Evolutionary conservation across 2,797 vertebrate genomes (phyloP).

Genomic region (Fratercula arctica): DNA sequence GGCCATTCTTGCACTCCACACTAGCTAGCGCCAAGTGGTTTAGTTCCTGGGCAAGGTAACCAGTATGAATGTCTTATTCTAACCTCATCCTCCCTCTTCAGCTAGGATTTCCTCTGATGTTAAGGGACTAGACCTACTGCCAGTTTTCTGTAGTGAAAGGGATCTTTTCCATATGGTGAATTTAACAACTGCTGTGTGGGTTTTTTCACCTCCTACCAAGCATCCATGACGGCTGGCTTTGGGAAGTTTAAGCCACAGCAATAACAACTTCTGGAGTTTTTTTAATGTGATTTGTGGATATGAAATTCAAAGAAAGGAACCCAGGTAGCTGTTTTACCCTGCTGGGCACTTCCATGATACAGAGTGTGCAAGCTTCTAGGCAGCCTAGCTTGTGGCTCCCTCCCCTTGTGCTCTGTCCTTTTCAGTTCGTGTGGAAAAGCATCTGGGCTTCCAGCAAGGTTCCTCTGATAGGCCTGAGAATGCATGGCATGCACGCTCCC

Average conservation of each 20-base stretch:
- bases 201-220: constrained; percentile 63
- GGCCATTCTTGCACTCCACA: background rate
- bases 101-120: constrained; percentile 52
- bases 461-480: background rate
- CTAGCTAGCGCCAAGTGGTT: background rate
- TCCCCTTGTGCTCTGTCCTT: background rate
- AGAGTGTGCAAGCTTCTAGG: background rate
- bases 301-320: background rate
- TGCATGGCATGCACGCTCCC: rapidly evolving
- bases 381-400: background rate
- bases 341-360: background rate
- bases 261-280: constrained; percentile 53
- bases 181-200: constrained; percentile 66
- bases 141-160: constrained; percentile 59
- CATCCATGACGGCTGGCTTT: constrained; percentile 25
- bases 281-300: background rate
- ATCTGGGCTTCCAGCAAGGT: background rate
- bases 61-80: background rate
- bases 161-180: constrained; percentile 66
- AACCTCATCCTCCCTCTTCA: background rate
- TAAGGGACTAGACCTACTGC: constrained; percentile 33
- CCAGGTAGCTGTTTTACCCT: background rate
- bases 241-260: constrained; percentile 45
- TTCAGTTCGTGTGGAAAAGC: background rate
- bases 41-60: background rate